Evolutionary conservation across 2,797 vertebrate genomes (phyloP).

Genomic region (Pterois miles): DNA sequence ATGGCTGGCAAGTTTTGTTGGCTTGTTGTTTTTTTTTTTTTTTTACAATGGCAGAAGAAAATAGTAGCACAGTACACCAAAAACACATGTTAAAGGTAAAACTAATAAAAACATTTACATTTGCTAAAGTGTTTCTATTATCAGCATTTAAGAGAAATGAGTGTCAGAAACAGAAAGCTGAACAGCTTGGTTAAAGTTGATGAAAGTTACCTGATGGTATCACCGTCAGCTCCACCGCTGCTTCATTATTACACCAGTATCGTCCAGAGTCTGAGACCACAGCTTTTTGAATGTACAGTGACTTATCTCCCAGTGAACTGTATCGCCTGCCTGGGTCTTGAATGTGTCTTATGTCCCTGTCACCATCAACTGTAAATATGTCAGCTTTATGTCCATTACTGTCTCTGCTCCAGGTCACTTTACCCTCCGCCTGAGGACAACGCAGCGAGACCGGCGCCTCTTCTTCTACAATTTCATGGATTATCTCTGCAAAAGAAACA

Average conservation of each 20-base stretch:
- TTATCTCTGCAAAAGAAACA: neutral
- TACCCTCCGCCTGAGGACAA: neutral
- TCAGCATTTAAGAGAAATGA: no score
- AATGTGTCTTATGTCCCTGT: accelerated
- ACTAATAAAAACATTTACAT: neutral
- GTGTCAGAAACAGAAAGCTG: neutral
- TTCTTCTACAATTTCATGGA: neutral
- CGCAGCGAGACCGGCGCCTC: accelerated
- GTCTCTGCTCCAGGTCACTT: neutral
- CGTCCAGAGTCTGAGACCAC: neutral
- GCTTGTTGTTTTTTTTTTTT: no score
- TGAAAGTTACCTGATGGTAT: constrained; percentile 39
- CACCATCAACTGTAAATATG: neutral
- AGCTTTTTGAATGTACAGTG: accelerated
- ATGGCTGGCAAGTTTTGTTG: accelerated
- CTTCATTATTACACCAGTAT: constrained; percentile 3
- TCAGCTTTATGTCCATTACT: accelerated
- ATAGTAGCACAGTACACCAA: no score
- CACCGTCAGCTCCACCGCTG: neutral
- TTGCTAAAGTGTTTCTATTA: no score
- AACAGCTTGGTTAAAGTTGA: accelerated
- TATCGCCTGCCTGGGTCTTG: neutral
- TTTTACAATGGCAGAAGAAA: no score
- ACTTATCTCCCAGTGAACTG: accelerated
- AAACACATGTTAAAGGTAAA: neutral